Evolutionary conservation across 2,797 vertebrate genomes (phyloP), one percentile per base, ranked within the genome.

Genomic region (Pipistrellus kuhlii): DNA sequence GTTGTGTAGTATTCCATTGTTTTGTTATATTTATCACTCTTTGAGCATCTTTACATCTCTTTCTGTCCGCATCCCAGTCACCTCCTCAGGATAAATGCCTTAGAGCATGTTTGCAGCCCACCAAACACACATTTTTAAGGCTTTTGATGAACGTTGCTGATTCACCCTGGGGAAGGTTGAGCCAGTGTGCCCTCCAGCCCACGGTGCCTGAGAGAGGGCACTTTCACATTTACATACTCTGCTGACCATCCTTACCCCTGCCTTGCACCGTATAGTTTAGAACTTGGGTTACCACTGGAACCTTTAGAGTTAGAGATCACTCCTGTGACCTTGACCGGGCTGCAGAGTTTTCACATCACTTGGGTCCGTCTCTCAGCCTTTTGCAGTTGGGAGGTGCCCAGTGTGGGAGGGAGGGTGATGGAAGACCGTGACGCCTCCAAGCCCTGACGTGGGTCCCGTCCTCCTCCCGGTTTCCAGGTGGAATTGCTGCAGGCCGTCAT

Each of bases 401-500:
- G 20, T 2, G 1, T 8, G 69, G 68, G 11, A 44, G 27, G 69
- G 21, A 13, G 18, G 53, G 3, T 38, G 64, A 2, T 2, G 0
- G 10, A 15, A 64, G 15, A 21, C 6, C 0, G 3, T 0, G 17
- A 35, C 0, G 55, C 68, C 13, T 4, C 6, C 0, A 6, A 3
- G 14, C 55, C 71, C 77, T 88, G 51, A 87, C 1, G 0, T 3
- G 11, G 18, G 44, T 30, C 23, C 53, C 0, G 0, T 41, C 25
- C 8, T 55, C 35, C 8, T n/a, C 8, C 32, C 14, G 38, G 6
- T 27, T 59, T 32, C 38, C 80, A 98, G 98, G 97, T 97, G 21
- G 18, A 48, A 18, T 10, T 94, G 27, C 80, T 98, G 68, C 85
- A 98, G 68, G 2, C n/a, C 5, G 0, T 72, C 57, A 93, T 98